Evolutionary conservation across 1,140 invertebrate genomes (phyloP).

Genomic region (Pachypeltis micranthus): DNA sequence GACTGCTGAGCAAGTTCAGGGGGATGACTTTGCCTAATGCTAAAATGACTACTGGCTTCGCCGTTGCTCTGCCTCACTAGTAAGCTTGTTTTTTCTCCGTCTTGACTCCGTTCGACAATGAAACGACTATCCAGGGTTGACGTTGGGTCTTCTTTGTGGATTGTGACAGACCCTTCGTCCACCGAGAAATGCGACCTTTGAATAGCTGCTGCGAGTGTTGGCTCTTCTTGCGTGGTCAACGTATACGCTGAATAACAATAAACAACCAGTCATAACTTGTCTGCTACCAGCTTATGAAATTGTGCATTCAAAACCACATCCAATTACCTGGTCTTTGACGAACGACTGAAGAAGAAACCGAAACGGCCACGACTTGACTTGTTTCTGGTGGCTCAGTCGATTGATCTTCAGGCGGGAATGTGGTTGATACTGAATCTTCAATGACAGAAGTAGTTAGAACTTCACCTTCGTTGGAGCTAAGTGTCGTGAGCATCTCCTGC

Average conservation of each 20-base stretch:
- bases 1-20: slow-evolving; percentile 5
- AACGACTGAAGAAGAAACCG: slow-evolving; percentile 34
- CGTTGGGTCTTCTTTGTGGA: slow-evolving; percentile 24
- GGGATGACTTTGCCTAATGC: slow-evolving; percentile 13
- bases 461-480: slow-evolving; percentile 32
- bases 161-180: slow-evolving; percentile 36
- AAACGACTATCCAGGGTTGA: neutral
- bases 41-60: neutral
- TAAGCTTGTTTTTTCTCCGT: slow-evolving; percentile 14
- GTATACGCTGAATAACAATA: slow-evolving; percentile 1
- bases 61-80: slow-evolving; percentile 1
- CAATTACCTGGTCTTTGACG: neutral
- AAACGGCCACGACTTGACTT: slow-evolving; percentile 31
- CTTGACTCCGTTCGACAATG: slow-evolving; percentile 6
- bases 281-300: too few species aligned
- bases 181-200: slow-evolving; percentile 43
- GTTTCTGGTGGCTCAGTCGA: slow-evolving; percentile 3
- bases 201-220: slow-evolving; percentile 40
- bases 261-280: too few species aligned
- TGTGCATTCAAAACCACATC: too few species aligned
- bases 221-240: slow-evolving; percentile 38
- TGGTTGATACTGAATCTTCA: slow-evolving; percentile 11
- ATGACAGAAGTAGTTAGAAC: slow-evolving; percentile 28
- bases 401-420: slow-evolving; percentile 5
- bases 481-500: too few species aligned